These are phyloP conservation scores for Hirundichthys speculiger DNA, from an alignment of 2,113 vertebrate species.

Conservation along the genomic window DNA sequence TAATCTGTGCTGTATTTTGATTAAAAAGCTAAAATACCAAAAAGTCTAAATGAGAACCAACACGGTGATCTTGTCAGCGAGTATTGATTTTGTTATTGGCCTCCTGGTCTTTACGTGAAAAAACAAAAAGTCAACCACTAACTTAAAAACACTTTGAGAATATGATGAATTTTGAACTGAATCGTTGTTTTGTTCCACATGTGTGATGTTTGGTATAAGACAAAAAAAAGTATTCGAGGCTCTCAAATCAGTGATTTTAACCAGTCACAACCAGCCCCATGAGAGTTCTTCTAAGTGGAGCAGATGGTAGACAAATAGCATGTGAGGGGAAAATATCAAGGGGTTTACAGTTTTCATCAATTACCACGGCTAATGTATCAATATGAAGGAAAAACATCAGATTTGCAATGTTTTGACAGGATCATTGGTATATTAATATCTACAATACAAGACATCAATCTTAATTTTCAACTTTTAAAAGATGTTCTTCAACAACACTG, in stretches of 20 bases:
- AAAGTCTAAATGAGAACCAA: no score
- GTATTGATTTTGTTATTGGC: no score
- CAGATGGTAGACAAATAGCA: conserved; percentile 76
- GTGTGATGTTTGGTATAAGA: no score
- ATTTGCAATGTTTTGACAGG: conserved; percentile 73
- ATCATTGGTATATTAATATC: conserved; percentile 78
- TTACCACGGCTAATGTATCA: conserved; percentile 74
- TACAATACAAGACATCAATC: conserved; percentile 64
- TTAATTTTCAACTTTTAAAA: conserved; percentile 63
- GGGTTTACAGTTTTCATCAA: conserved; percentile 73
- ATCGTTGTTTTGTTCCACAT: no score
- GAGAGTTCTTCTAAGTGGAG: conserved; percentile 62
- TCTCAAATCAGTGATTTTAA: conserved; percentile 52
- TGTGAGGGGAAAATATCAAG: conserved; percentile 58
- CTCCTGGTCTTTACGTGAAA: no score
- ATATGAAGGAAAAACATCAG: conserved; percentile 59
- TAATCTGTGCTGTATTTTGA: no score
- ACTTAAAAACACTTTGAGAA: no score
- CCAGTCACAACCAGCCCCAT: conserved; percentile 64
- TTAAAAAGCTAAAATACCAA: no score
- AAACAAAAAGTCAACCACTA: no score
- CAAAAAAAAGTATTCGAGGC: no score
- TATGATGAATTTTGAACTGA: no score
- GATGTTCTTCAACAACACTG: conserved; percentile 19
- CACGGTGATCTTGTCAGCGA: no score